A percentile compares a stretch with the other conserved stretches of the same genome.
Conservation (phyloP, 2,888 invertebrate species). For the Latrodectus elegans region DNA sequence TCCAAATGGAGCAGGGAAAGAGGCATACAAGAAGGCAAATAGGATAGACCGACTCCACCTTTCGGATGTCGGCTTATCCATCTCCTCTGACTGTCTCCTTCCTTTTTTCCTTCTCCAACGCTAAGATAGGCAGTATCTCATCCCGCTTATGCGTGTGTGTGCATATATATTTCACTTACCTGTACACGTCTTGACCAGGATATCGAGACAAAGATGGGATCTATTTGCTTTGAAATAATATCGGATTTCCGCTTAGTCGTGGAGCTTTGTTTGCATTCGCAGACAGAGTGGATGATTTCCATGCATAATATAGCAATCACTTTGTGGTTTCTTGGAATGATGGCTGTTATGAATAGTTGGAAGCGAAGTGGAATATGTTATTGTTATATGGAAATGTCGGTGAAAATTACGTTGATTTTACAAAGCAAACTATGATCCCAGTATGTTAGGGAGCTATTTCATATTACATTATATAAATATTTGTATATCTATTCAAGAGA, state of each 20-base stretch:
- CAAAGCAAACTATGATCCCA: no score
- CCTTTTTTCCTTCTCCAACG: background rate
- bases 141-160: background rate
- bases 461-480: no score
- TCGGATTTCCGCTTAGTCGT: constrained; percentile 26
- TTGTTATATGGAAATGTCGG: no score
- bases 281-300: background rate
- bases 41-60: background rate
- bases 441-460: no score
- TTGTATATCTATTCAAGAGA: no score
- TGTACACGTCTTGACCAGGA: background rate
- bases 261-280: constrained; percentile 24
- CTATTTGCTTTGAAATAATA: constrained; percentile 15
- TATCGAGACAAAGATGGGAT: background rate
- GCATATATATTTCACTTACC: constrained; percentile 2
- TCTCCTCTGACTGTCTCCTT: background rate
- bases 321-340: background rate
- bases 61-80: constrained; percentile 3
- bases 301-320: constrained; percentile 2
- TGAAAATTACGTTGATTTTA: no score
- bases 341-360: no score
- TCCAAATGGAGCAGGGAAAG: constrained; percentile 14
- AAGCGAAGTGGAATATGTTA: no score
- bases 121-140: background rate
- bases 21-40: background rate